These are phyloP conservation scores for Seladonia tumulorum DNA, from an alignment of 2,888 invertebrate species.

Conservation along the genomic window DNA sequence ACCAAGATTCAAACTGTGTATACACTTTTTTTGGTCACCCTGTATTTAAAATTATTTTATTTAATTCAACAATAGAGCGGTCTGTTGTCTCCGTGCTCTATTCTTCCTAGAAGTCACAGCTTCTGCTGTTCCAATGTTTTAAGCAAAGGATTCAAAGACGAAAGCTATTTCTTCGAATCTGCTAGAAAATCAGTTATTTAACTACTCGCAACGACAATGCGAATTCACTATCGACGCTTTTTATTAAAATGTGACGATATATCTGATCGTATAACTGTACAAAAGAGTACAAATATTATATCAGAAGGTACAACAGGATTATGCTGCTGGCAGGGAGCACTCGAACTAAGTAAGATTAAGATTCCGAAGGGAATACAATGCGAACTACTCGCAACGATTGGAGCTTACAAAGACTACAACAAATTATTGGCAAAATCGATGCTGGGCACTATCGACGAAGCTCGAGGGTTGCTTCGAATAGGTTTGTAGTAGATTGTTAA, in stretches of 20 bases:
- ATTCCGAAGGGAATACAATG: no score
- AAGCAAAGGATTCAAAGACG: background rate
- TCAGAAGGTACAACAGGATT: conserved; percentile 92
- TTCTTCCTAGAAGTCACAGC: no score
- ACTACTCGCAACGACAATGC: no score
- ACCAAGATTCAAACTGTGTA: no score
- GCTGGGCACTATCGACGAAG: no score
- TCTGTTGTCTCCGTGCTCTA: no score
- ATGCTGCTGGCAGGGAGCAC: conserved; percentile 92
- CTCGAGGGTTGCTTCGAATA: background rate
- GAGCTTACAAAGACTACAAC: no score
- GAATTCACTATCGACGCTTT: conserved; percentile 89
- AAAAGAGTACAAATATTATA: conserved; percentile 90
- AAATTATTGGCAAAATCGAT: background rate
- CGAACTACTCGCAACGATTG: no score
- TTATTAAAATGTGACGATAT: conserved; percentile 80
- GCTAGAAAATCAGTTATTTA: background rate
- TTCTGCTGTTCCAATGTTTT: background rate
- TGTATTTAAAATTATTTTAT: background rate
- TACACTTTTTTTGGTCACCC: no score
- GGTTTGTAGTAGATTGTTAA: background rate
- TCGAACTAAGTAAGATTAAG: no score
- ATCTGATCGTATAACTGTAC: conserved; percentile 86
- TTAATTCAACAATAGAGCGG: no score
- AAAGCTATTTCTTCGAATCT: no score